A percentile compares a stretch with the other conserved stretches of the same genome.
Evolutionary conservation across 2,113 vertebrate species (phyloP).

Genomic region (Procavia capensis): DNA sequence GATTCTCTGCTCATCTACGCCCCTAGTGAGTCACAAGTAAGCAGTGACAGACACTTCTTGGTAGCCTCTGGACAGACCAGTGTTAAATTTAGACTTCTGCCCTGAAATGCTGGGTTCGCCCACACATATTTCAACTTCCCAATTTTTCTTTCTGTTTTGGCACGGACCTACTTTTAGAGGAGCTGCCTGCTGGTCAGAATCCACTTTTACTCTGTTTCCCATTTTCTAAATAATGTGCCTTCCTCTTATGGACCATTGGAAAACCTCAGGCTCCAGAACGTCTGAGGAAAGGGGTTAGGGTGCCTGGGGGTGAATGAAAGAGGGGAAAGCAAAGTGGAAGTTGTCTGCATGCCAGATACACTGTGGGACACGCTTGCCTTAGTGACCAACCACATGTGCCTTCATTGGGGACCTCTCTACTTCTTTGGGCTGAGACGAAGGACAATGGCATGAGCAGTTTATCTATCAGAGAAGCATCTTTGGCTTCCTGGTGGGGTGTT

Average conservation of each 20-base stretch:
- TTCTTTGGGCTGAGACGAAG: neutral
- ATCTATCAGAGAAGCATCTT: neutral
- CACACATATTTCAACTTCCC: neutral
- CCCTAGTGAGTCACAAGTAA: neutral
- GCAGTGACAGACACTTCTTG: neutral
- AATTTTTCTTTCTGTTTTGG: neutral
- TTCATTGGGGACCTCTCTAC: neutral
- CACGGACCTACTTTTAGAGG: conserved; percentile 8
- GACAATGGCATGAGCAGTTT: neutral
- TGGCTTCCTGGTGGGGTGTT: neutral
- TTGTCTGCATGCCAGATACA: neutral
- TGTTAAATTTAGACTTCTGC: neutral
- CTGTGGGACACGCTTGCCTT: neutral
- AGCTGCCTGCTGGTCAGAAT: conserved; percentile 59
- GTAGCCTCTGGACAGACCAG: neutral
- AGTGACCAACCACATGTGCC: neutral
- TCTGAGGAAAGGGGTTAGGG: neutral
- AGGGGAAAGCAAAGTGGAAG: neutral
- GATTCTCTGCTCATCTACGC: neutral
- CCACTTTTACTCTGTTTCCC: conserved; percentile 47
- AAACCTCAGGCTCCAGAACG: conserved; percentile 55
- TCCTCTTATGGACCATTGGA: neutral
- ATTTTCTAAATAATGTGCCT: conserved; percentile 61
- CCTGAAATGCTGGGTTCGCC: neutral
- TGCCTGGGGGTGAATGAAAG: neutral